A percentile compares a stretch with the other conserved stretches of the same genome.
Conservation (phyloP, 2,888 invertebrate species). For the Ctenicera cuprea region DNA sequence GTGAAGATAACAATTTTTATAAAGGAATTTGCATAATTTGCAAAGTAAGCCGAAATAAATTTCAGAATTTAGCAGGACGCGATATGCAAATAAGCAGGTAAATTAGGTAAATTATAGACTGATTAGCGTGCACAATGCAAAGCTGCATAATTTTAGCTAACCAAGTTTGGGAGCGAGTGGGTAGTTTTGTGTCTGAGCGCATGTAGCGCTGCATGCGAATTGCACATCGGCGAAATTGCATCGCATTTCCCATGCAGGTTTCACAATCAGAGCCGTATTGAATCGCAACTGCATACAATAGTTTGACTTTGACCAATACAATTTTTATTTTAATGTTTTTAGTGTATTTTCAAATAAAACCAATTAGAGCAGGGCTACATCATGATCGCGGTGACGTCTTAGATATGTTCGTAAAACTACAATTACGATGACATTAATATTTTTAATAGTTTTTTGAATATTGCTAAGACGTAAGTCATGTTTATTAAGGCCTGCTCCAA, state of each 20-base stretch:
- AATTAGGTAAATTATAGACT: constrained; percentile 56
- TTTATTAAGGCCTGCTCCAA: too few species aligned
- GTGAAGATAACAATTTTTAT: neutral
- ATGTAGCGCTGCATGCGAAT: constrained; percentile 66
- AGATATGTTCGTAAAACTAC: too few species aligned
- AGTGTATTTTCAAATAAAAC: too few species aligned
- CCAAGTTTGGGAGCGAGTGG: constrained; percentile 60
- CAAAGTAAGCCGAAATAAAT: constrained; percentile 27
- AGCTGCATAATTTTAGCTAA: constrained; percentile 53
- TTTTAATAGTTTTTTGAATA: too few species aligned
- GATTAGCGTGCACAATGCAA: constrained; percentile 57
- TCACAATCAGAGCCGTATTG: constrained; percentile 40
- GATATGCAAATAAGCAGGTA: constrained; percentile 48
- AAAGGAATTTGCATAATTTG: constrained; percentile 5
- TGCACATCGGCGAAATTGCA: constrained; percentile 62
- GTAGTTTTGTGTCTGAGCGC: constrained; percentile 62
- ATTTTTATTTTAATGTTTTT: too few species aligned
- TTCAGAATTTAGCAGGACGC: constrained; percentile 12
- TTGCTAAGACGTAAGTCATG: too few species aligned
- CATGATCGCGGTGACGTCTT: too few species aligned
- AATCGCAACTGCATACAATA: neutral
- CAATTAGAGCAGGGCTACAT: too few species aligned
- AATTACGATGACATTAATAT: too few species aligned
- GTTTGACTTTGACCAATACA: too few species aligned
- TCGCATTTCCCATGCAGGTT: constrained; percentile 53